A percentile compares a stretch with the other conserved stretches of the same genome.
These are phyloP conservation scores for Hiodon tergisus DNA, from an alignment of 2,113 vertebrate species.

Conservation along the genomic window DNA sequence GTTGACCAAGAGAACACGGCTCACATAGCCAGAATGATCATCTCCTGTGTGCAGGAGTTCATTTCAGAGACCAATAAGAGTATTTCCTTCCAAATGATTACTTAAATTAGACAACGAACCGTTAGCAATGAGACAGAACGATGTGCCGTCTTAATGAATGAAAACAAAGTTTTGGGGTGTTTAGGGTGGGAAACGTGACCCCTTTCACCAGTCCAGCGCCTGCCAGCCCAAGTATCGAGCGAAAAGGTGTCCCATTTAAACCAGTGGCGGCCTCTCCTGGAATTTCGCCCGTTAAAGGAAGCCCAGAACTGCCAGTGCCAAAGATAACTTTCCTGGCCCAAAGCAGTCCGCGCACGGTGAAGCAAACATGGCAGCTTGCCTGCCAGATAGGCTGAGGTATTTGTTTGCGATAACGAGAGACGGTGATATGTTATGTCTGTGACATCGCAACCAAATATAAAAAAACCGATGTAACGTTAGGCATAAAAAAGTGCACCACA, in stretches of 20 bases:
- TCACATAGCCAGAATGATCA: too few relatives aligned
- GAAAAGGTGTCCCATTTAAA: background rate
- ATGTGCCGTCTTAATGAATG: too few relatives aligned
- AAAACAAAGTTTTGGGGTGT: too few relatives aligned
- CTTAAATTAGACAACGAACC: too few relatives aligned
- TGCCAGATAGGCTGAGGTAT: background rate
- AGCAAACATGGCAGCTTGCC: background rate
- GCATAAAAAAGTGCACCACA: background rate
- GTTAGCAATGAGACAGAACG: too few relatives aligned
- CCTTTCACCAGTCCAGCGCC: background rate
- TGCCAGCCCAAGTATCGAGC: too few relatives aligned
- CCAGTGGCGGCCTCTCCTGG: background rate
- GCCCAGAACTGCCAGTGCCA: background rate
- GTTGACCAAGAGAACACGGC: too few relatives aligned
- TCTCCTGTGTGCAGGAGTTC: too few relatives aligned
- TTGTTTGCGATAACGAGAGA: constrained; percentile 6
- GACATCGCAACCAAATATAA: too few relatives aligned
- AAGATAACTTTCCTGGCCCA: background rate
- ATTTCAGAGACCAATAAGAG: too few relatives aligned
- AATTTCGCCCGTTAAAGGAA: background rate
- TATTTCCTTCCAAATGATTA: too few relatives aligned
- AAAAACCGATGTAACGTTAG: background rate
- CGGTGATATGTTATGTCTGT: background rate
- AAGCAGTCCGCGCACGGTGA: background rate
- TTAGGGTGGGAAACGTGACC: too few relatives aligned